A percentile compares a stretch with the other conserved stretches of the same genome.
These are phyloP conservation scores for Indri indri DNA, from an alignment of 2,113 vertebrate species.

Conservation along the genomic window DNA sequence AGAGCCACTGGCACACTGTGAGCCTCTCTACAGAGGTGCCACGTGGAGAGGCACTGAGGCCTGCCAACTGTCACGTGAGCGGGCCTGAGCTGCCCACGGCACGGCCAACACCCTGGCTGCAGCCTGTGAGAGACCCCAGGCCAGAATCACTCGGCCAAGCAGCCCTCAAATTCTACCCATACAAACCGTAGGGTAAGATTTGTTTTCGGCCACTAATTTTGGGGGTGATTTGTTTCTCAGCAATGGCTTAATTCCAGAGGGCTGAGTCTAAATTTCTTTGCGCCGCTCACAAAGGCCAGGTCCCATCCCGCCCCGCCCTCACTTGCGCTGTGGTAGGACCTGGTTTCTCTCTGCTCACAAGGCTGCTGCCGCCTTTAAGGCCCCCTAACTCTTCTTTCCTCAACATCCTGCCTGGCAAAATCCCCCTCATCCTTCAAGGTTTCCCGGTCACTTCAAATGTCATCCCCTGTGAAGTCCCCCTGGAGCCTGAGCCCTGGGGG, in stretches of 20 bases:
- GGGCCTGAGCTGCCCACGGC: not conserved
- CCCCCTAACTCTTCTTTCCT: not conserved
- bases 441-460: not conserved
- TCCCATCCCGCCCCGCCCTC: fast-evolving
- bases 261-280: not conserved
- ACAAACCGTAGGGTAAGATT: not conserved
- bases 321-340: no score
- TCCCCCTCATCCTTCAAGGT: not conserved
- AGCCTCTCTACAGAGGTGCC: not conserved
- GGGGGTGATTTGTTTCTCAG: no score
- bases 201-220: not conserved
- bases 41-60: not conserved
- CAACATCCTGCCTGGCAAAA: not conserved
- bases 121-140: not conserved
- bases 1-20: not conserved
- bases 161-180: not conserved
- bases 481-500: no score
- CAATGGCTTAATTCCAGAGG: not conserved
- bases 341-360: not conserved
- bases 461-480: no score
- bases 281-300: not conserved
- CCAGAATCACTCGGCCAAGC: no score
- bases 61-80: not conserved
- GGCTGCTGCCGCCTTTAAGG: not conserved
- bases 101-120: not conserved